Evolutionary conservation across 2,888 invertebrate genomes (phyloP), one percentile per base, ranked within the genome.

Genomic region (Leptothorax acervorum): DNA sequence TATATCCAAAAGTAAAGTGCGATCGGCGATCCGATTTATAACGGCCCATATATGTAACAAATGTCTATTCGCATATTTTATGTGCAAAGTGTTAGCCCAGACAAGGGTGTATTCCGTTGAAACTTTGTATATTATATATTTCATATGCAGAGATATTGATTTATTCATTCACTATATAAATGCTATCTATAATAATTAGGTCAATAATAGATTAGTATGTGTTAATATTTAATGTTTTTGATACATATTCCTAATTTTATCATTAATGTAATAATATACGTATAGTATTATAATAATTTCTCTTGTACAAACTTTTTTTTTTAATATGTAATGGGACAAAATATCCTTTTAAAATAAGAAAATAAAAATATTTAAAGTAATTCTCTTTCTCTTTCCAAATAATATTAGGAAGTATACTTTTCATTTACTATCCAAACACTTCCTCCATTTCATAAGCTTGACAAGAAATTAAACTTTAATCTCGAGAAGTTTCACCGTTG

Each of bases 21-120:
- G 73, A 78, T 78, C 73, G 78, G 45, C 73, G 55, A 71, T 73
- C 23, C 73, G 31, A 78, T 78, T 57, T 78, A 71, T 71, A 78
- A 78, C 42, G 31, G 23, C n/a, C n/a, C 45, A 45, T 71, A 55
- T 15, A 31, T 15, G 42, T n/a, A 78, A 70, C 31, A 78, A 78
- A 78, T 31, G 45, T 45, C 78, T 45, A 9, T 55, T 55, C n/a
- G 9, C 11, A 31, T 42, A 42, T 71, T 68, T 78, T 71, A 45
- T 31, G 15, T 35, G 45, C 31, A 0, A 31, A 45, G 31, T 60
- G 18, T 55, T 66, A 31, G 18, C 12, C 12, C 42, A 23, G 31
- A 71, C 15, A 12, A 48, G 15, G 4, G 9, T 35, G 55, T 9
- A 18, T 57, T 42, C 28, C n/a, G 9, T 48, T 62, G n/a, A 11